phyloP scores from a whole-genome alignment of 2,113 vertebrate genomes.

The Macrotus californicus region DNA sequence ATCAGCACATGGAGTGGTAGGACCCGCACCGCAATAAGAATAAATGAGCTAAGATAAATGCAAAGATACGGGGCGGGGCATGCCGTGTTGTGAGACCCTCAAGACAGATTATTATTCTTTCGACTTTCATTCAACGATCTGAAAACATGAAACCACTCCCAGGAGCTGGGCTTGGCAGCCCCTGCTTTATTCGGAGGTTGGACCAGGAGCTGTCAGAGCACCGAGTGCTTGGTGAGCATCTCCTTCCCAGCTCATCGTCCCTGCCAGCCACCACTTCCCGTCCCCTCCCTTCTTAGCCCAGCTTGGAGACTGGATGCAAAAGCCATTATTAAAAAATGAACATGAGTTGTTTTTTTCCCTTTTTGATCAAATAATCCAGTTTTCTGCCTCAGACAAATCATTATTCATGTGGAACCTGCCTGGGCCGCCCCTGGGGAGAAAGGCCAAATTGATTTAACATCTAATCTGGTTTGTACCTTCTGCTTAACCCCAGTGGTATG shows the following conservation, averaged over 20 bases:
- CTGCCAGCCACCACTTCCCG: not conserved
- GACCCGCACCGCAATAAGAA: not conserved
- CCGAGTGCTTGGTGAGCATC: not conserved
- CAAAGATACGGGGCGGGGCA: not conserved
- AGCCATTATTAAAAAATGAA: slow-evolving; percentile 67
- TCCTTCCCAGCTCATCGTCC: not conserved
- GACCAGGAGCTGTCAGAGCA: not conserved
- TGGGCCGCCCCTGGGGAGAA: slow-evolving; percentile 71
- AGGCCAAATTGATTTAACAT: slow-evolving; percentile 80
- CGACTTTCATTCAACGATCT: not conserved
- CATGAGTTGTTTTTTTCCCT: slow-evolving; percentile 40
- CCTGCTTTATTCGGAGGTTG: not conserved
- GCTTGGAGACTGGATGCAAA: slow-evolving; percentile 56
- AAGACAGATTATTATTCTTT: not conserved
- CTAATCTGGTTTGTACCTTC: slow-evolving; percentile 79
- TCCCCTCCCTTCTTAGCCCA: not conserved
- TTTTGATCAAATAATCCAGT: slow-evolving; percentile 77
- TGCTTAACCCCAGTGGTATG: slow-evolving; percentile 73
- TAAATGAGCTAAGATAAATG: rapidly evolving
- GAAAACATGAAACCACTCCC: not conserved
- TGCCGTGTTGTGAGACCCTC: rapidly evolving
- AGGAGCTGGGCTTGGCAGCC: rapidly evolving
- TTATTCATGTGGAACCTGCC: slow-evolving; percentile 78
- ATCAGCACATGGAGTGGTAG: rapidly evolving
- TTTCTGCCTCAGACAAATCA: slow-evolving; percentile 77